phyloP scores from a whole-genome alignment of 1,140 invertebrate genomes.

The Homalodisca vitripennis region DNA sequence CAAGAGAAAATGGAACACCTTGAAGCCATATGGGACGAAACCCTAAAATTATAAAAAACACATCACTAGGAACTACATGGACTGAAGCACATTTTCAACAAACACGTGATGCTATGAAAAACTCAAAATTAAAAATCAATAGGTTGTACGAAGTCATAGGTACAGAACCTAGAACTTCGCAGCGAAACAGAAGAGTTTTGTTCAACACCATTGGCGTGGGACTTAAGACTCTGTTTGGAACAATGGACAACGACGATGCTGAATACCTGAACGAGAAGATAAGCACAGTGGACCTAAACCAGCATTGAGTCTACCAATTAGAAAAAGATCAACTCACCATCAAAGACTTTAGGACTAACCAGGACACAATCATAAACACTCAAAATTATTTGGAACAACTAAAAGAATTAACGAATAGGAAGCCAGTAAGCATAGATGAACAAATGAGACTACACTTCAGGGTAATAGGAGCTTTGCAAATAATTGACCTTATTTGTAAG shows the following conservation, averaged over 20 bases:
- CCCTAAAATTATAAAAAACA: neutral
- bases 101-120: slow-evolving; percentile 6
- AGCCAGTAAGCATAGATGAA: too few species aligned
- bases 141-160: slow-evolving; percentile 4
- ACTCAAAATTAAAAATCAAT: neutral
- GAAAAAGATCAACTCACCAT: slow-evolving; percentile 15
- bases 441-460: too few species aligned
- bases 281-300: neutral
- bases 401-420: too few species aligned
- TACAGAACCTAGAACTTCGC: neutral
- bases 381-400: slow-evolving; percentile 17
- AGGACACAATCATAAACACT: slow-evolving; percentile 8
- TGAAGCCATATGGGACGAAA: neutral
- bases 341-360: slow-evolving; percentile 12
- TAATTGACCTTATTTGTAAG: too few species aligned
- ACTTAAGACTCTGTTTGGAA: slow-evolving; percentile 19
- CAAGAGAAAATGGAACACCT: neutral
- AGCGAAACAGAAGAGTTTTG: neutral
- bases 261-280: slow-evolving; percentile 17
- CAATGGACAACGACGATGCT: slow-evolving; percentile 17
- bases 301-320: slow-evolving; percentile 18
- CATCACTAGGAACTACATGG: neutral
- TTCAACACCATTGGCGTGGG: neutral
- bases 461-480: too few species aligned
- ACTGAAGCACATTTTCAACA: neutral